Base-by-base conservation (phyloP, 2,888 invertebrate genomes). In the Apotomis capreana region DNA sequence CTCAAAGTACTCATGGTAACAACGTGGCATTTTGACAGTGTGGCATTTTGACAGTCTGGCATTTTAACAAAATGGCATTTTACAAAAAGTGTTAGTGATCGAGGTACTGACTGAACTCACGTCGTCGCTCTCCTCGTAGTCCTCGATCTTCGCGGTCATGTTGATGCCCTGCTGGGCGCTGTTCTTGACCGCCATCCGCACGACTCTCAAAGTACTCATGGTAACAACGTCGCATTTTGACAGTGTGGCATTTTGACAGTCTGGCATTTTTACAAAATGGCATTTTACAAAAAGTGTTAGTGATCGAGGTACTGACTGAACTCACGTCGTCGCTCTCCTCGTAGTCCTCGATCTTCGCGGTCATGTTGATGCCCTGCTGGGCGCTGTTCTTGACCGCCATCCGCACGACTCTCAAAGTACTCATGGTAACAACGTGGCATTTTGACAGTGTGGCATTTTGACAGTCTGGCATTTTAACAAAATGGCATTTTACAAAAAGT, bases 151-250 rank as follows among this genome's bases (percentile, higher is more conserved):
- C n/a, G n/a, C n/a, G n/a, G n/a, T n/a, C n/a, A 96, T 89, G 75
- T 94, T 94, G 78, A 96, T 93, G 46, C 96, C 96, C 68, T 95
- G 94, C 67, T 94, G 94, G 2, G 92, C 89, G 57, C 95, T 94
- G 75, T 94, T 94, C 80, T 94, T 95, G 69, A 95, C 94, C 4
- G 96, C 95, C 86, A 95, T 95, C 72, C 96, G 95, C 40, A 96
- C 95, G 86, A 80, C 95, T 95, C 86, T 97, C 97, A 79, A 98
- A 91, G 87, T 98, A 98, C 78, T 97, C 96, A 75, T 96, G 95
- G 74, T 95, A 15, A 15, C 15, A 15, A 15, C 15, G 15, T 40
- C 3, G 40, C 40, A 40, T 40, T 40, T 2, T 40, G 2, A 5
- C 5, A 2, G 6, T 40, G 4, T 15, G 40, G 40, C 40, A 40